Conservation (phyloP, 2,888 invertebrate genomes). For the Notocelia uddmanniana region DNA sequence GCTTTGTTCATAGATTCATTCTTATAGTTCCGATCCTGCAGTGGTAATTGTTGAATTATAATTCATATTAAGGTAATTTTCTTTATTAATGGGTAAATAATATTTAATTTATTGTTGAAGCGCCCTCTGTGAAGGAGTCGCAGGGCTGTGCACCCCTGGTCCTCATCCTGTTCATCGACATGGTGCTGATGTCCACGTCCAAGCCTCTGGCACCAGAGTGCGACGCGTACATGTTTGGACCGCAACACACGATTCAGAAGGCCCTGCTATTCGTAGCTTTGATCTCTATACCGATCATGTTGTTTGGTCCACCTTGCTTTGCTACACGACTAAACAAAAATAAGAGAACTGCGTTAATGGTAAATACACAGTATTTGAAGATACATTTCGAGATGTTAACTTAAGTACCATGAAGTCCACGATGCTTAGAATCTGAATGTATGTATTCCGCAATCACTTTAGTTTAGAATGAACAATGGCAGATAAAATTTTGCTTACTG, state of each 20-base stretch:
- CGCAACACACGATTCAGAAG: conserved; percentile 85
- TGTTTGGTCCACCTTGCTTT: conserved; percentile 90
- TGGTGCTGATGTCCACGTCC: conserved; percentile 85
- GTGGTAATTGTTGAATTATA: no score
- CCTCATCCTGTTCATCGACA: conserved; percentile 91
- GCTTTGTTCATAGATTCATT: no score
- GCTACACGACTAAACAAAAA: conserved; percentile 50
- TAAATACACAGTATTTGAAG: not conserved
- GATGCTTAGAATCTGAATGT: no score
- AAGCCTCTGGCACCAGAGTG: conserved; percentile 68
- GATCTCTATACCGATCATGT: conserved; percentile 89
- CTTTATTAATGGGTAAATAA: no score
- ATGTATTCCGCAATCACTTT: no score
- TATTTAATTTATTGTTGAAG: conserved; percentile 8
- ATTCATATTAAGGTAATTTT: no score
- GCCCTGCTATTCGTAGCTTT: conserved; percentile 85
- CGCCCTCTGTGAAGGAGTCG: not conserved
- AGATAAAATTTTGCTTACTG: no score
- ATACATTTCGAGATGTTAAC: no score
- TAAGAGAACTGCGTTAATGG: not conserved
- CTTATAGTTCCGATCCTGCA: no score
- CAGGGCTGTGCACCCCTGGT: conserved; percentile 89
- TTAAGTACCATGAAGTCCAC: no score
- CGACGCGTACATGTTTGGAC: conserved; percentile 84
- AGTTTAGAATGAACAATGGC: no score